Evolutionary conservation across 92 coral and sea anemone species (phyloP).

Genomic region (Heteractis magnifica): DNA sequence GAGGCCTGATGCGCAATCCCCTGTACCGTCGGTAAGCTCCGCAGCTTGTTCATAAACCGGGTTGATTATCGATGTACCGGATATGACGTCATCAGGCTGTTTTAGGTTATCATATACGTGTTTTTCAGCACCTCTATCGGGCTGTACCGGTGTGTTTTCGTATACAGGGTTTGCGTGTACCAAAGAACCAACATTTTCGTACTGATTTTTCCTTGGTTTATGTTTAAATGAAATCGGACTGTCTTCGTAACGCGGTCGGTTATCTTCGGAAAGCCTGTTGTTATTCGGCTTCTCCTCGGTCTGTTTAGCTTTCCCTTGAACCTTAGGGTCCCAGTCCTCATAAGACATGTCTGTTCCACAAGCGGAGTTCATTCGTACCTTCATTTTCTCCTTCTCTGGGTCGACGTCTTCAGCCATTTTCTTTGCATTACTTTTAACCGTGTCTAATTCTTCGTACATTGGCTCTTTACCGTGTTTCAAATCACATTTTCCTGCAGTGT

Average conservation of each 20-base stretch:
- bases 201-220: background rate
- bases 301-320: conserved; percentile 6
- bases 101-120: background rate
- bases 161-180: background rate
- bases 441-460: background rate
- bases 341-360: background rate
- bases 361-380: background rate
- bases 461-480: background rate
- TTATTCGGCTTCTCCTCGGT: conserved; percentile 7
- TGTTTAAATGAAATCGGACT: conserved; percentile 15
- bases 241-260: conserved; percentile 23
- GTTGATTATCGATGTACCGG: conserved; percentile 12
- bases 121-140: background rate
- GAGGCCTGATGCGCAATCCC: conserved; percentile 1
- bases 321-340: conserved; percentile 6
- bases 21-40: conserved; percentile 8
- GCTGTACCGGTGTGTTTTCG: background rate
- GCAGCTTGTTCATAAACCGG: conserved; percentile 16
- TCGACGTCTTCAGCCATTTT: background rate
- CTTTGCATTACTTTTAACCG: background rate
- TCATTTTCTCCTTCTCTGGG: background rate
- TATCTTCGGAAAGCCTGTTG: background rate
- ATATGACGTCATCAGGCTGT: background rate
- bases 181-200: background rate
- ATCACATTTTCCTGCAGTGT: background rate